phyloP scores from a whole-genome alignment of 2,797 vertebrate species.

The Hapalemur alaotrensis region DNA sequence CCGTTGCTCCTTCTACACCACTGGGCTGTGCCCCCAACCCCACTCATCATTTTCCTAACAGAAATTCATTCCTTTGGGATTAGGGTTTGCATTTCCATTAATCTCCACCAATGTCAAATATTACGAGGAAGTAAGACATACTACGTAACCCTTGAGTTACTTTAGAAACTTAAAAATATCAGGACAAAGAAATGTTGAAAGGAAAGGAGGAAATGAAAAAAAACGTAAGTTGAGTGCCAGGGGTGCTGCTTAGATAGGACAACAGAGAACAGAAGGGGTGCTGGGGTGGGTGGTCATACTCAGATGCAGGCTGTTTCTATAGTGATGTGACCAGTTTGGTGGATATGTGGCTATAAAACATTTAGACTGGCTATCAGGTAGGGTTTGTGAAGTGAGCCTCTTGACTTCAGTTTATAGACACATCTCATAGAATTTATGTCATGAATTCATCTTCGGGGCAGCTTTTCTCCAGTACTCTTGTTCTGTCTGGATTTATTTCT shows the following conservation, averaged over 20 bases:
- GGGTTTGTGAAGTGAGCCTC: background rate
- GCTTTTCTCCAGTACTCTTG: background rate
- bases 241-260: background rate
- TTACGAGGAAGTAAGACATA: background rate
- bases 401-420: background rate
- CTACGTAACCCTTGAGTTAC: background rate
- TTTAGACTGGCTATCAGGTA: background rate
- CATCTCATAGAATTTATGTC: background rate
- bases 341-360: background rate
- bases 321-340: background rate
- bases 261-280: background rate
- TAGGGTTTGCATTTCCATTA: background rate
- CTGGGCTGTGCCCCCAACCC: rapidly evolving
- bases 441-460: background rate
- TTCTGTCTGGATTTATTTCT: constrained; percentile 43
- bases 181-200: background rate
- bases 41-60: background rate
- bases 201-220: background rate
- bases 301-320: background rate
- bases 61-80: background rate
- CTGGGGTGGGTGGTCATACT: background rate
- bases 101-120: background rate
- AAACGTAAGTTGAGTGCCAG: background rate
- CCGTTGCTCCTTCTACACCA: rapidly evolving
- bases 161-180: background rate